Evolutionary conservation across 2,888 invertebrate genomes (phyloP), one percentile per base, ranked within the genome.

Genomic region (Deroplatys truncata): DNA sequence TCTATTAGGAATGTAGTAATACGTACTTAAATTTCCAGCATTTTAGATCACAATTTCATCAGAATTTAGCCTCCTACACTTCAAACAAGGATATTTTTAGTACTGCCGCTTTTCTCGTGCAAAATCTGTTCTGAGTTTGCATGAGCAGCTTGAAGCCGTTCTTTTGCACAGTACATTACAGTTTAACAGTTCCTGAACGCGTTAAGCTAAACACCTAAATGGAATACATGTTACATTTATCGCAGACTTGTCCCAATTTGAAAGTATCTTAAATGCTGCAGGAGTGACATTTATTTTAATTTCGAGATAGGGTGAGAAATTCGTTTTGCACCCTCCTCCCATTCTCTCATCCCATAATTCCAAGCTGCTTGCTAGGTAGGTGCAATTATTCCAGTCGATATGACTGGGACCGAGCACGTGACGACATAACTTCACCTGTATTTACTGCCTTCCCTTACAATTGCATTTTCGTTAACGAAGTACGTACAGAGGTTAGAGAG

Each of bases 381-480:
- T 29, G 86, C 86, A 72, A 82, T 86, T 82, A 86, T 82, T 86
- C 82, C 29, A 72, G 16, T 82, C 82, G 82, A 86, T 86, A 86
- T 86, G 86, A 86, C 72, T 86, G n/a, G 13, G 29, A n/a, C 28
- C 43, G 56, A 85, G 56, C 43, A 85, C 16, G 56, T 49, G 49
- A 85, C 82, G 87, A n/a, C 83, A 83, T 87, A 87, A 56, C 35
- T 87, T 87, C n/a, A 83, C 87, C 87, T 87, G 87, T 83, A 87
- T 83, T 83, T 83, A 87, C 35, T 31, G 31, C 49, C 25, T 10
- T n/a, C 82, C 56, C 56, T 72, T 72, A 72, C 56, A 72, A 85
- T n/a, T 86, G 87, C 35, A 35, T 83, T 87, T 87, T 35, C 87
- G 43, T 83, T 87, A 87, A 87, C 83, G 87, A 87, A 87, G 87